A percentile compares a stretch with the other conserved stretches of the same genome.
Conservation (phyloP, 1,140 invertebrate genomes). For the Nasonia giraulti region DNA sequence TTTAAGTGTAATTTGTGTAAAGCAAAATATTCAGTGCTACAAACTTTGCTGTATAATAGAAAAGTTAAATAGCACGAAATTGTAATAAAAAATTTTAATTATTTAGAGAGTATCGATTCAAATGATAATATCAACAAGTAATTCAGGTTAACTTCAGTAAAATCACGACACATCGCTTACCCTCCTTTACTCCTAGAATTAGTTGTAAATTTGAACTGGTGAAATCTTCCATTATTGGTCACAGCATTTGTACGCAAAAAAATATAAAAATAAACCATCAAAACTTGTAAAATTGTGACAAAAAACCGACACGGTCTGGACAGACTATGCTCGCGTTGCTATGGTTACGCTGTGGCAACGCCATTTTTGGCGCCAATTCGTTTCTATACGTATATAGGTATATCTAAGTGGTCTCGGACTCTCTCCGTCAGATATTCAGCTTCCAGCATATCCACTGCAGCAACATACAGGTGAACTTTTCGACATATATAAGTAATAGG, state of each 20-base stretch:
- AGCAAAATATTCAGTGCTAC: background rate
- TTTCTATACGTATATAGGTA: no score
- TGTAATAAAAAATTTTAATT: background rate
- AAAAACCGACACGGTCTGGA: conserved; percentile 35
- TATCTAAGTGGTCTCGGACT: no score
- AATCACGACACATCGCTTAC: conserved; percentile 57
- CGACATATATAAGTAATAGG: no score
- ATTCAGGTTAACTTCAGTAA: conserved; percentile 45
- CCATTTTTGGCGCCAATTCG: background rate
- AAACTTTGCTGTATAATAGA: background rate
- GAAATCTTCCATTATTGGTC: conserved; percentile 71
- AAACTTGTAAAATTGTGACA: conserved; percentile 24
- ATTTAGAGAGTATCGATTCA: background rate
- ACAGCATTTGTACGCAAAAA: conserved; percentile 28
- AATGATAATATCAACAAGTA: conserved; percentile 27
- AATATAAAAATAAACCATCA: conserved; percentile 53
- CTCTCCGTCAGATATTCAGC: no score
- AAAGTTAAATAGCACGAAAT: background rate
- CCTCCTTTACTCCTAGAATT: conserved; percentile 74
- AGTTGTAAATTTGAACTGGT: conserved; percentile 70
- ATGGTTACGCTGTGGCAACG: conserved; percentile 50
- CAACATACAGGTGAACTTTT: no score
- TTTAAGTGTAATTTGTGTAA: background rate
- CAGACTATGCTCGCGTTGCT: conserved; percentile 38
- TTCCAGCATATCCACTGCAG: no score